Evolutionary conservation across 2,113 vertebrate genomes (phyloP).

Genomic region (Glaucomys volans): DNA sequence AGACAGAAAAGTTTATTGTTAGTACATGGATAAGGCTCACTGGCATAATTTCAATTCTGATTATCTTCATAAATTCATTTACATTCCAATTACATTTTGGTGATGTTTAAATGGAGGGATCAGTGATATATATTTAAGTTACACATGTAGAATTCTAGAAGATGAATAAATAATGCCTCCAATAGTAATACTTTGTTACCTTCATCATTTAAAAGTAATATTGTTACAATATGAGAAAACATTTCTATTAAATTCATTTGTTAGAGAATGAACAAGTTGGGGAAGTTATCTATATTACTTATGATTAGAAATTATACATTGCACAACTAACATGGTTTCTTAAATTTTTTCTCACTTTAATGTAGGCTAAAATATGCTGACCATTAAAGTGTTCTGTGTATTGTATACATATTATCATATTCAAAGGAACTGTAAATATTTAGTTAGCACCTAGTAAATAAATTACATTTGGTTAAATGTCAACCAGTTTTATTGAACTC

Average conservation of each 20-base stretch:
- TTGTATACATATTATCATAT: neutral
- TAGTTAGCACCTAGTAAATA: neutral
- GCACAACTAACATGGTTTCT: neutral
- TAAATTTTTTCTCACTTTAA: neutral
- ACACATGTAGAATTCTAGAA: neutral
- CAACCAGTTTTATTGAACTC: neutral
- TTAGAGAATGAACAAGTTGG: neutral
- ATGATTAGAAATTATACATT: neutral
- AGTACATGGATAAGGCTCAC: neutral
- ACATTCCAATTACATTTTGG: neutral
- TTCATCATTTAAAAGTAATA: neutral
- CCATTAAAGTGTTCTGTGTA: neutral
- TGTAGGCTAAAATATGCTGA: neutral
- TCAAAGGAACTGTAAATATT: neutral
- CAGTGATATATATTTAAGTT: neutral
- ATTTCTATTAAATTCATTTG: neutral
- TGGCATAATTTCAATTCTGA: neutral
- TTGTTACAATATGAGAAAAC: neutral
- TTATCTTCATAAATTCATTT: neutral
- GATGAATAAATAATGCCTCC: neutral
- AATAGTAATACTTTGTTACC: neutral
- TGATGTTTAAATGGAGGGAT: neutral
- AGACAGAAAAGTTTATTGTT: neutral
- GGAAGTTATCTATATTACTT: neutral
- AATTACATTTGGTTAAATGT: neutral